Evolutionary conservation across 2,797 vertebrate genomes (phyloP).

Genomic region (Anguilla megastoma): DNA sequence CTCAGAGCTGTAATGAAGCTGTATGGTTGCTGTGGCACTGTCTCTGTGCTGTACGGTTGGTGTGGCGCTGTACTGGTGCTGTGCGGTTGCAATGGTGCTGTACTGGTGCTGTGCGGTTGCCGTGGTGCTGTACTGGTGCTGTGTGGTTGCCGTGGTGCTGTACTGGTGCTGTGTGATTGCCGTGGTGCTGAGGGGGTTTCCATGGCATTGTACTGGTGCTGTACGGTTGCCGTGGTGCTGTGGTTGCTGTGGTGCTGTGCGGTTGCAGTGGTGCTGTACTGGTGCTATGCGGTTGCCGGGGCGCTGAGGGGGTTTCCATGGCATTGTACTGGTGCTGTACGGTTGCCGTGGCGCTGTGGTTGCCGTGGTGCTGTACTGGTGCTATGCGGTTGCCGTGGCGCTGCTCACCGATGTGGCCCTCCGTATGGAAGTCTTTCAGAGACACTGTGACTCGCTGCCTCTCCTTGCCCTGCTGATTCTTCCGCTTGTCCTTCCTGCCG

Average conservation of each 20-base stretch:
- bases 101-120: neutral
- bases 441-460: constrained; percentile 84
- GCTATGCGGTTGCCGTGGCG: neutral
- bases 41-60: neutral
- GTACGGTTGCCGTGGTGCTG: neutral
- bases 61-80: neutral
- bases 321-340: neutral
- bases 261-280: neutral
- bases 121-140: too few species aligned
- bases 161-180: too few species aligned
- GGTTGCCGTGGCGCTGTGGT: neutral
- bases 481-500: constrained; percentile 90
- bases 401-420: constrained; percentile 67
- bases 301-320: too few species aligned
- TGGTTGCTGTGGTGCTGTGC: too few species aligned
- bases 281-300: too few species aligned
- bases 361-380: neutral
- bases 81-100: neutral
- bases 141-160: neutral
- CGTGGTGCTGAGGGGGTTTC: too few species aligned
- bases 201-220: neutral
- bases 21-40: neutral
- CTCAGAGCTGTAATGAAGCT: neutral
- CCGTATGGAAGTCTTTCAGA: constrained; percentile 91
- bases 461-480: constrained; percentile 88